Evolutionary conservation across 2,888 invertebrate species (phyloP), one percentile per base, ranked within the genome.

Genomic region (Elaeidobius kamerunicus): DNA sequence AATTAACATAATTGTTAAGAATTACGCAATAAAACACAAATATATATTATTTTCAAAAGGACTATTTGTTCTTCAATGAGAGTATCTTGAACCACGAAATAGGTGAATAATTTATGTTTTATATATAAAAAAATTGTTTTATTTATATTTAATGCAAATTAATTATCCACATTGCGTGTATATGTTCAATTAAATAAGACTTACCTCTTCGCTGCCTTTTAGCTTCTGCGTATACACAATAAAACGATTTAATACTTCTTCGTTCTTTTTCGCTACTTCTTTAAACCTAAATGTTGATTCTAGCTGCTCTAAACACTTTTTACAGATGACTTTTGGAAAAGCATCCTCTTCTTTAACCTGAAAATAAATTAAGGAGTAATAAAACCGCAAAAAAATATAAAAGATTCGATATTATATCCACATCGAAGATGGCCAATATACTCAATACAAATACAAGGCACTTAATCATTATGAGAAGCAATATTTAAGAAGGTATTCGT

Each of bases 281-380:
- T 84, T 83, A 77, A 90, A 89, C 66, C 84, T 84, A 73, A 84
- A 83, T 65, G 88, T 81, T 57, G 84, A 81, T 70, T 87, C 85
- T 65, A 90, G 77, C 70, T 88, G 88, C 67, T 81, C 81, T 63
- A 82, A 82, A 76, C 90, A 90, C 63, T 82, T 82, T 57, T 82
- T 80, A 75, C 90, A 90, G 62, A 90, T 83, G 64, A 86, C 82
- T 64, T 84, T 83, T 63, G 89, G 89, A 69, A 89, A 78, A 65
- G 82, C 79, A 74, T 90, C 89, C 66, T 79, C 80, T 69, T 86
- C 83, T 65, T 85, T 82, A 59, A 88, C 84, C 88, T 88, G 75
- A 4, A 30, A 23, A 23, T 4, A 9, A 23, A 23, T 9, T n/a
- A n/a, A n/a, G n/a, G n/a, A n/a, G n/a, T n/a, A n/a, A n/a, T n/a